Evolutionary conservation across 2,113 vertebrate genomes (phyloP).

Genomic region (Abramis brama): DNA sequence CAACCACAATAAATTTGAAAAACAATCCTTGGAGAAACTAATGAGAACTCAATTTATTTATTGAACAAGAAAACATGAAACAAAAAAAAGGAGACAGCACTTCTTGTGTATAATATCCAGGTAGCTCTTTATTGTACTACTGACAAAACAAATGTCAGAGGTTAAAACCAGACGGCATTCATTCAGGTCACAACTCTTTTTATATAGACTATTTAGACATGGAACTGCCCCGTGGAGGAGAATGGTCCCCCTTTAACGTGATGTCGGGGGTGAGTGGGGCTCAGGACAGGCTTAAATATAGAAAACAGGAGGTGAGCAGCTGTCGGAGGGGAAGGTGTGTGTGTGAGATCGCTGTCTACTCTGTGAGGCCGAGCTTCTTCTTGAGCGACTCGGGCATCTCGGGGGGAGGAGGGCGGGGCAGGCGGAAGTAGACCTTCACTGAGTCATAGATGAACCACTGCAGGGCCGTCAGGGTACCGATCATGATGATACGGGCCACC

Average conservation of each 20-base stretch:
- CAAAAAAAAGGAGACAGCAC: background rate
- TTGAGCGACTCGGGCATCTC: constrained; percentile 99
- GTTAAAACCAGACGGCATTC: constrained; percentile 54
- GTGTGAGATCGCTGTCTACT: constrained; percentile 72
- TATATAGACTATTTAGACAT: constrained; percentile 28
- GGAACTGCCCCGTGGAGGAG: constrained; percentile 16
- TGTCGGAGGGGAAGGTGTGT: constrained; percentile 14
- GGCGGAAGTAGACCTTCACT: constrained; percentile 97
- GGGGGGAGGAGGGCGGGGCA: constrained; percentile 96
- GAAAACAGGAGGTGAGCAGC: constrained; percentile 46
- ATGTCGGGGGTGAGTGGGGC: constrained; percentile 27
- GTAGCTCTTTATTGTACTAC: constrained; percentile 49
- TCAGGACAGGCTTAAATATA: constrained; percentile 57
- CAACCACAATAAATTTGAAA: background rate
- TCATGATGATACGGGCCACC: constrained; percentile 98
- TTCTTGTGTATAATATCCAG: constrained; percentile 24
- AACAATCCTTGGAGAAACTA: no score
- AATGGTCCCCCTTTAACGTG: constrained; percentile 23
- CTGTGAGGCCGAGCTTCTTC: constrained; percentile 94
- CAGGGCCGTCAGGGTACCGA: constrained; percentile 96
- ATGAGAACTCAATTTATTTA: no score
- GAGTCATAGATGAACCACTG: constrained; percentile 99
- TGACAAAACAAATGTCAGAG: constrained; percentile 44
- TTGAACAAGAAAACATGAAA: background rate
- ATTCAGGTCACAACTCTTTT: constrained; percentile 36